Base-by-base conservation (phyloP, 2,797 vertebrate species). In the Microctenopoma steveboyesi region DNA sequence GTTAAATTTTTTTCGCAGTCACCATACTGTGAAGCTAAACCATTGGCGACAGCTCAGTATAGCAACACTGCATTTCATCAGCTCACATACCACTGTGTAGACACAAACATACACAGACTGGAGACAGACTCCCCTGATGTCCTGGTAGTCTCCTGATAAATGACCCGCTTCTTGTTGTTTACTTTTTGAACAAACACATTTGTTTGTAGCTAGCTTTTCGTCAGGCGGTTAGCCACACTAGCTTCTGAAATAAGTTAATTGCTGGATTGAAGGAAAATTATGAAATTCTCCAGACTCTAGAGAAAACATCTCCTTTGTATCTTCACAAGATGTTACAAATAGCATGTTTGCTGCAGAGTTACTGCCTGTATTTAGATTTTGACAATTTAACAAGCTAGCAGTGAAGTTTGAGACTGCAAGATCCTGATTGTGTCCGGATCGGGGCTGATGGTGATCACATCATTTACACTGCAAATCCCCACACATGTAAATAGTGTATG, bases 161-260 rank as follows among this genome's bases (percentile, higher is more conserved):
- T 81, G 60, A 73, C 52, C 74, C 65, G 37, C 69, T 71, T 59
- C 67, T 46, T 76, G 57, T 69, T 83, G 82, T 88, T 87, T 86
- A 87, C 73, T 60, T 74, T 67, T 49, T 72, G 74, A 86, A 75
- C 76, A 86, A 86, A 88, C 85, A 83, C 74, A 84, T 84, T 73
- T 81, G 72, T 66, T 42, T 11, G 65, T 69, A 73, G 78, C 68
- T 46, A 51, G 48, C 37, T 43, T 78, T 83, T 82, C 76, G 85
- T 68, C 72, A 25, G 56, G 55, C 69, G 73, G 82, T 86, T 73
- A 75, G 52, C 55, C 48, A 37, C 30, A 69, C 53, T 22, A 61
- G 65, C 73, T 75, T 53, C 70, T 56, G 68, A 67, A 73, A 81
- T 70, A 48, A 48, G 82, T 28, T 5, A 60, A 43, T 60, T n/a